Base-by-base conservation (phyloP, 1,140 invertebrate genomes). In the Plodia interpunctella region DNA sequence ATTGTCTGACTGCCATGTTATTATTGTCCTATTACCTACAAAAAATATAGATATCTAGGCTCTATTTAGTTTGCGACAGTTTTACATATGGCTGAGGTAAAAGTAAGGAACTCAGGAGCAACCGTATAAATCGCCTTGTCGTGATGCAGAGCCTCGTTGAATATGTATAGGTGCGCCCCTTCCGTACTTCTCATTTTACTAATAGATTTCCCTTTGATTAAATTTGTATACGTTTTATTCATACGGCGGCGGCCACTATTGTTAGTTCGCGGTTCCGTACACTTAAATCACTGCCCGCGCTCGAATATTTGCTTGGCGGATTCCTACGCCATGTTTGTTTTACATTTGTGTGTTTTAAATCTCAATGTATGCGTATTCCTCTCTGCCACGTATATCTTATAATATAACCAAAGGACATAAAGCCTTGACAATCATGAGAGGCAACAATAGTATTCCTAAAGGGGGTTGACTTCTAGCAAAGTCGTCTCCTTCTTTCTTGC, bases 191-290 rank as follows among this genome's bases (percentile, higher is more conserved):
- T 88, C 86, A 88, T 88, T 88, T 88, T 88, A 88, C 86, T 88
- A 88, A 88, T 88, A 88, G 84, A 88, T 88, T 88, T 88, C 84
- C 83, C 80, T 88, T 87, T 88, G 86, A 88, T 88, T 88, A 88
- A 88, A 88, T 88, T 87, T 88, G 86, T 88, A 88, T 88, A 87
- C 81, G 79, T 87, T 88, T 87, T 88, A 88, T 87, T 86, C 83
- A 87, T 83, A 85, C 74, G 74, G 55, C 62, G 60, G 70, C 76
- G 72, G 72, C 78, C 68, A 78, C 80, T 86, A 86, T 83, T 87
- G 86, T 88, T 85, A 76, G 78, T 69, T 68, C 68, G 68, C 72
- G 72, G 65, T 67, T 70, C 69, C 68, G 69, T 73, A 72, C 77
- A 64, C 70, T 84, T 85, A 83, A 87, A 85, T 85, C 80, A 81